Base-by-base conservation (phyloP, 2,797 vertebrate species). In the Sebastes melanostomus region DNA sequence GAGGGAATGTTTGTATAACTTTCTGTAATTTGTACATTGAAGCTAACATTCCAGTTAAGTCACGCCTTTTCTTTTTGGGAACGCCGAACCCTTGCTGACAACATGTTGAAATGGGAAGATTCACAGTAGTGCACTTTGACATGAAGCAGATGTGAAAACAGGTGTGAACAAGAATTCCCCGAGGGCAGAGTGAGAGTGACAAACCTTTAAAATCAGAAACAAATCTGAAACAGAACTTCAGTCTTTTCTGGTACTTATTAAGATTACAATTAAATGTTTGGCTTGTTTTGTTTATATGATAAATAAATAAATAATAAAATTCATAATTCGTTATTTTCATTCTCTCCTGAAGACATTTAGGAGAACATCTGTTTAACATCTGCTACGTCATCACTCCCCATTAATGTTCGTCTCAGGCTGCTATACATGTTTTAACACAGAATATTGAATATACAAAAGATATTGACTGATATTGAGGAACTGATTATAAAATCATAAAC, bases 121-220 rank as follows among this genome's bases (percentile, higher is more conserved):
- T 75, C 9, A 77, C 42, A 62, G 54, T n/a, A 1, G 1, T 50
- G 46, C 11, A 20, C 2, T 22, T 22, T 22, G 18, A 56, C 18
- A 3, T 5, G 1, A 42, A 62, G 62, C 81, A 89, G 75, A 83
- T 63, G 56, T 66, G 16, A 34, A 82, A 82, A 76, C 73, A 75
- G 79, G 65, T 34, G 16, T 4, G 36, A 81, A 34, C 69, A 3
- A 2, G 59, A 85, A n/a, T 8, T 16, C 27, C 70, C 66, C 9
- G 8, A 24, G 42, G 71, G 11, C 13, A 52, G 6, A n/a, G 13
- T 2, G 22, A 10, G 29, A 6, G 12, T 4, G 52, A 0, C 60
- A 65, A 38, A 42, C 1, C 0, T 2, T 24, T 4, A 0, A 3
- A 8, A 1, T 1, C 58, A 32, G 38, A 4, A 27, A 11, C 3